phyloP scores from a whole-genome alignment of 2,888 invertebrate species.

The Choreutis nemorana region DNA sequence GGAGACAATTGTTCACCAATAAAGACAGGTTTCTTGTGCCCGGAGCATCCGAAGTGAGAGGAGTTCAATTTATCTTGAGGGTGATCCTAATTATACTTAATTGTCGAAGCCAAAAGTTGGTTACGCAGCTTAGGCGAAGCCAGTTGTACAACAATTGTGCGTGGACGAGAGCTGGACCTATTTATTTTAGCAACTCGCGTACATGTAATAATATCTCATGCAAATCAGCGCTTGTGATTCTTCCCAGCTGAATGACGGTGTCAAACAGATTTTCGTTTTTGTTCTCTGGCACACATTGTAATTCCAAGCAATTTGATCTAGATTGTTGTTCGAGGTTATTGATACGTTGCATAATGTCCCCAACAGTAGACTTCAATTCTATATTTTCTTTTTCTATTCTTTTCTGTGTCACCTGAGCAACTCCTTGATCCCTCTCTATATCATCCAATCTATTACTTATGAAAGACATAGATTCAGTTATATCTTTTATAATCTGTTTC shows the following conservation, averaged over 20 bases:
- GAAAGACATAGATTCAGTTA: constrained; percentile 4
- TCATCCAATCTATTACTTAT: constrained; percentile 4
- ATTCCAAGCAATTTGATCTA: constrained; percentile 7
- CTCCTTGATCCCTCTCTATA: background rate
- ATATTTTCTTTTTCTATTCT: constrained; percentile 1
- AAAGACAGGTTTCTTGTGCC: background rate
- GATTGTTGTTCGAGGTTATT: constrained; percentile 9
- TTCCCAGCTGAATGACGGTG: constrained; percentile 5
- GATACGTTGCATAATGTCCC: constrained; percentile 3
- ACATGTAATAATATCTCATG: constrained; percentile 5
- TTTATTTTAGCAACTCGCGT: constrained; percentile 9
- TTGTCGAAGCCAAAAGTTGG: constrained; percentile 7
- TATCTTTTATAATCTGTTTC: too few species aligned
- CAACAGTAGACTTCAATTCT: constrained; percentile 3
- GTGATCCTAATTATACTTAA: constrained; percentile 10
- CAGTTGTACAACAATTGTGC: constrained; percentile 11
- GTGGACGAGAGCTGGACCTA: constrained; percentile 5
- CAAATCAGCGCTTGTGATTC: constrained; percentile 1
- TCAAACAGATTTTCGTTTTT: constrained; percentile 8
- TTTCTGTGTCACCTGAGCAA: background rate
- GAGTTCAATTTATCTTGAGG: constrained; percentile 9
- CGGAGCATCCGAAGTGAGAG: constrained; percentile 6
- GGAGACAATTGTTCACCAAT: constrained; percentile 5
- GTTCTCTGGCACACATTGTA: constrained; percentile 9
- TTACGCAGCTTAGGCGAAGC: constrained; percentile 8